These are phyloP conservation scores for Ctenodactylus gundi DNA, from an alignment of 2,113 vertebrate species.

Conservation along the genomic window DNA sequence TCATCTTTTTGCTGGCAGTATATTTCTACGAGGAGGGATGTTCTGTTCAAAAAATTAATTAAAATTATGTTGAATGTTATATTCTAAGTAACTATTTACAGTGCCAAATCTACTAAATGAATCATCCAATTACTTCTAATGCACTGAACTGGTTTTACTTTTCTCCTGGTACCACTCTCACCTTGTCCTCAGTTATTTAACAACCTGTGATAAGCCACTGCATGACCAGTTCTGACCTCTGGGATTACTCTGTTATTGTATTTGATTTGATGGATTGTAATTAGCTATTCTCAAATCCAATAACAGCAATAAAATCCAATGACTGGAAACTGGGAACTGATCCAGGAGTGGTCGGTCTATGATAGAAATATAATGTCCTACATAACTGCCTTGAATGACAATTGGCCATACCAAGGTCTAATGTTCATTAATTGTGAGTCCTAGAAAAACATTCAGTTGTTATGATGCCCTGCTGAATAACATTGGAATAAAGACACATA, in stretches of 20 bases:
- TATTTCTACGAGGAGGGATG: conserved; percentile 26
- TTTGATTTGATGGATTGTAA: conserved; percentile 71
- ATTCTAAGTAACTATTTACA: conserved; percentile 58
- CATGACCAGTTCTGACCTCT: conserved; percentile 61
- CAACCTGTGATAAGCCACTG: conserved; percentile 7
- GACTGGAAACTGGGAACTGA: conserved; percentile 67
- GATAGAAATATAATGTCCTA: conserved; percentile 62
- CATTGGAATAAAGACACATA: conserved; percentile 43
- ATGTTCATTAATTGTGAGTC: conserved; percentile 58
- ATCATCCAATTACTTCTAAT: conserved; percentile 46
- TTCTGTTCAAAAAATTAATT: conserved; percentile 4
- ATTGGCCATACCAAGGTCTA: conserved; percentile 57
- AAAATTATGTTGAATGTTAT: conserved; percentile 32
- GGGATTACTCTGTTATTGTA: conserved; percentile 49
- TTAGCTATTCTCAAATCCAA: conserved; percentile 62
- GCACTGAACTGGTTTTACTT: background rate
- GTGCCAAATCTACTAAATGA: conserved; percentile 34
- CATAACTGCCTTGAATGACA: conserved; percentile 53
- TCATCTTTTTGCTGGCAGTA: background rate
- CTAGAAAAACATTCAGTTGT: conserved; percentile 6
- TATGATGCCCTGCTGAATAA: conserved; percentile 22
- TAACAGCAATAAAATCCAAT: conserved; percentile 60
- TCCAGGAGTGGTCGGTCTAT: conserved; percentile 61
- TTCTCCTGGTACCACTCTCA: background rate
- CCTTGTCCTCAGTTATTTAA: conserved; percentile 18